phyloP scores from a whole-genome alignment of 2,797 vertebrate genomes.

The Hephaestus fuliginosus region DNA sequence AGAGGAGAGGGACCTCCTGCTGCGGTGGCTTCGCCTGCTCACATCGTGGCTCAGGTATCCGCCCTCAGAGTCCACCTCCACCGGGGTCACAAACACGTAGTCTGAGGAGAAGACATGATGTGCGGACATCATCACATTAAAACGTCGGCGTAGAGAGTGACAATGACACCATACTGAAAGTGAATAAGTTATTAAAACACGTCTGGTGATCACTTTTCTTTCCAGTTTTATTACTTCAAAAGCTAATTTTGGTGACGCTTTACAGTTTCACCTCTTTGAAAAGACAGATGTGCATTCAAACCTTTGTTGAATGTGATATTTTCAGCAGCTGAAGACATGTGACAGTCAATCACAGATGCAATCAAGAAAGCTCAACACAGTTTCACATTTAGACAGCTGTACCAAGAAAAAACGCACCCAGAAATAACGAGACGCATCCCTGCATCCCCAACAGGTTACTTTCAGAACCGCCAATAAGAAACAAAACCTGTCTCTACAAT shows the following conservation, averaged over 20 bases:
- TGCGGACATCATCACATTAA: too few relatives aligned
- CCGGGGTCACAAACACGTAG: conserved; percentile 93
- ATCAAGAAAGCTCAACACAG: neutral
- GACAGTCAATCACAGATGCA: neutral
- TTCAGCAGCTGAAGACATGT: too few relatives aligned
- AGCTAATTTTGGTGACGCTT: too few relatives aligned
- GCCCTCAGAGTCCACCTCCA: conserved; percentile 93
- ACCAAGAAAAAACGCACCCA: neutral
- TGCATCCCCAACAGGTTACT: neutral
- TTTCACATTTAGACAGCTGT: neutral
- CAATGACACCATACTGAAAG: neutral
- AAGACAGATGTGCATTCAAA: too few relatives aligned
- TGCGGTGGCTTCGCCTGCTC: conserved; percentile 86
- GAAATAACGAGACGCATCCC: neutral
- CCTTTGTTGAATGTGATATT: too few relatives aligned
- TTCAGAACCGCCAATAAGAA: neutral
- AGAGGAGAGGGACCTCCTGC: conserved; percentile 86
- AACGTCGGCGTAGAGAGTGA: neutral
- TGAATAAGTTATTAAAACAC: neutral
- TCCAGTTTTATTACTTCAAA: neutral
- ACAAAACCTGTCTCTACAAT: neutral
- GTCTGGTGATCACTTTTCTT: neutral
- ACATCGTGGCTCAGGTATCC: conserved; percentile 91
- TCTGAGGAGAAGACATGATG: conserved; percentile 81
- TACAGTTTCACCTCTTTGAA: too few relatives aligned